Evolutionary conservation across 2,797 vertebrate species (phyloP).

Genomic region (Poecilia picta): DNA sequence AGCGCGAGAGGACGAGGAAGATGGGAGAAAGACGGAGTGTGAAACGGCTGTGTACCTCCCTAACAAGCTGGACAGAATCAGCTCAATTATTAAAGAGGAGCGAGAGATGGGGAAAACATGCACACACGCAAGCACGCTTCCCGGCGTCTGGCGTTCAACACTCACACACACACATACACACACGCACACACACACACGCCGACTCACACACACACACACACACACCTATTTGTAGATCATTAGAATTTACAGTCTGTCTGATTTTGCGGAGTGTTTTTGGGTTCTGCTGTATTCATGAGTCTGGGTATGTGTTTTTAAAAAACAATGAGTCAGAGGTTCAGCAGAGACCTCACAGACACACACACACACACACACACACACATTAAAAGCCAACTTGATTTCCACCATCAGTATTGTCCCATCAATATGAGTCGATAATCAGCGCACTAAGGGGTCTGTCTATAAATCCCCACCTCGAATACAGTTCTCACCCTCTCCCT

Average conservation of each 20-base stretch:
- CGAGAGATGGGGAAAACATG: slow-evolving; percentile 77
- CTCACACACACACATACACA: slow-evolving; percentile 13
- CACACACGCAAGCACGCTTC: slow-evolving; percentile 57
- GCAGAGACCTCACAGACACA: slow-evolving; percentile 59
- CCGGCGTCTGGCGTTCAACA: slow-evolving; percentile 52
- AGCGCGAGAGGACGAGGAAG: slow-evolving; percentile 52
- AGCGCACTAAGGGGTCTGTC: slow-evolving; percentile 66
- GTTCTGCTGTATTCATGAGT: slow-evolving; percentile 36
- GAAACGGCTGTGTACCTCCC: slow-evolving; percentile 79
- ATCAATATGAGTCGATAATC: slow-evolving; percentile 71
- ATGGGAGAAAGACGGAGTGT: slow-evolving; percentile 67
- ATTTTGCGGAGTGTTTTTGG: slow-evolving; percentile 43
- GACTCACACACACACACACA: slow-evolving; percentile 4
- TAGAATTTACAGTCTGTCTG: slow-evolving; percentile 49
- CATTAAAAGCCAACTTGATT: slow-evolving; percentile 53
- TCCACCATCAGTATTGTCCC: slow-evolving; percentile 58
- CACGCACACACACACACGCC: slow-evolving; percentile 2
- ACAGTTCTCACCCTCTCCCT: slow-evolving; percentile 57
- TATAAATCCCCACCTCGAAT: slow-evolving; percentile 59
- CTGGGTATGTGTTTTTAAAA: slow-evolving; percentile 59
- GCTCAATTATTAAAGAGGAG: slow-evolving; percentile 85
- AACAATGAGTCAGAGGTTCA: slow-evolving; percentile 72
- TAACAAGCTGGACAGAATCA: slow-evolving; percentile 85
- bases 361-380: neutral
- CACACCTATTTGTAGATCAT: slow-evolving; percentile 38